Evolutionary conservation across 2,797 vertebrate species (phyloP).

Genomic region (Fundulus diaphanus): DNA sequence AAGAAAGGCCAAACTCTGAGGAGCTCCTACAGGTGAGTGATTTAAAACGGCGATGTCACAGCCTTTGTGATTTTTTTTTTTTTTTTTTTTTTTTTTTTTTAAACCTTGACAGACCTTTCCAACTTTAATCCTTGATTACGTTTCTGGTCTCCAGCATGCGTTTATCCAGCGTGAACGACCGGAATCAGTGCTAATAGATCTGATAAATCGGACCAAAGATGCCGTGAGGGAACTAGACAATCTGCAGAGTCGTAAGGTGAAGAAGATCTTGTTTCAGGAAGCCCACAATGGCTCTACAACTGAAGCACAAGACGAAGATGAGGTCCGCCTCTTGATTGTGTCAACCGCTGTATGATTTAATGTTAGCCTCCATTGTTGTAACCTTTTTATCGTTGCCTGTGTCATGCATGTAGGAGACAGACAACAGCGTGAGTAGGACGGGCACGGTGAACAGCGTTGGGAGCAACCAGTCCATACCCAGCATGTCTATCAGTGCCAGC

Average conservation of each 20-base stretch:
- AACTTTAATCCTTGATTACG: not conserved
- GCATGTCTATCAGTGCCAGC: slow-evolving; percentile 99
- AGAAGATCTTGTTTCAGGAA: slow-evolving; percentile 99
- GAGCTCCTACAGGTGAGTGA: slow-evolving; percentile 93
- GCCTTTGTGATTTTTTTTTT: not conserved
- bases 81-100: not conserved
- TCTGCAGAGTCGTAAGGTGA: slow-evolving; percentile 99
- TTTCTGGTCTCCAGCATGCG: slow-evolving; percentile 85
- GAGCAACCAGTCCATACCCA: slow-evolving; percentile 99
- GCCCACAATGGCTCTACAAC: slow-evolving; percentile 93
- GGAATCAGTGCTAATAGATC: slow-evolving; percentile 95
- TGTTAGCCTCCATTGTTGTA: slow-evolving; percentile 5
- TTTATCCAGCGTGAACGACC: slow-evolving; percentile 95
- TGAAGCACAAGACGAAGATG: slow-evolving; percentile 95
- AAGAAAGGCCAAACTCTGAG: slow-evolving; percentile 97
- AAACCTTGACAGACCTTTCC: not conserved
- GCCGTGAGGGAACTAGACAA: slow-evolving; percentile 98
- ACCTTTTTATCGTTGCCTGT: slow-evolving; percentile 9
- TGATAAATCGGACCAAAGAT: slow-evolving; percentile 98
- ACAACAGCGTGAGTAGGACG: slow-evolving; percentile 89
- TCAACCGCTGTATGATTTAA: not conserved
- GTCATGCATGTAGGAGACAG: slow-evolving; percentile 86
- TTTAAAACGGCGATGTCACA: not conserved
- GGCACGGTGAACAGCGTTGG: slow-evolving; percentile 98
- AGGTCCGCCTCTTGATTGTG: slow-evolving; percentile 81